Conservation (phyloP, 1,140 invertebrate genomes). For the Rhagoletis zephyria region DNA sequence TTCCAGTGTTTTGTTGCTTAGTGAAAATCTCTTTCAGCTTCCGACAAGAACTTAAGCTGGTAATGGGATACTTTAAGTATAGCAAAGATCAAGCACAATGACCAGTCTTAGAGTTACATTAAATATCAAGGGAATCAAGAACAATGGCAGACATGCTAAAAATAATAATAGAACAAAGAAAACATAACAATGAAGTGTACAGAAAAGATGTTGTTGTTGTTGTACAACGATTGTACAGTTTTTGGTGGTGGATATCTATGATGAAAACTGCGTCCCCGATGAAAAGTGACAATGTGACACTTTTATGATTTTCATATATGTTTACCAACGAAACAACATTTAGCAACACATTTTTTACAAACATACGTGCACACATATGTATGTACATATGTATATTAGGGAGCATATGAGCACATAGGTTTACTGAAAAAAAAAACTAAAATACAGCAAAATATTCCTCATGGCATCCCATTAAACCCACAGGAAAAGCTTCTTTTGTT, state of each 20-base stretch:
- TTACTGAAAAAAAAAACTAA: background rate
- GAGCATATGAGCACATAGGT: too few relatives aligned
- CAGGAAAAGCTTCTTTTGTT: conserved; percentile 15
- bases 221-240: background rate
- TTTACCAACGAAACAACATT: background rate
- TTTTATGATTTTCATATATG: conserved; percentile 10
- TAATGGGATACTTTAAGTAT: background rate
- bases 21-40: background rate
- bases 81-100: background rate
- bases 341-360: too few relatives aligned
- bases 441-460: background rate
- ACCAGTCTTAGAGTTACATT: background rate
- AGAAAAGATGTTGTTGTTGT: background rate
- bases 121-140: background rate
- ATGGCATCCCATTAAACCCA: background rate
- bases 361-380: too few relatives aligned
- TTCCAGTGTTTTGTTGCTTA: background rate
- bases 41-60: background rate
- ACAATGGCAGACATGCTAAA: background rate
- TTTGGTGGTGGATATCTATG: background rate
- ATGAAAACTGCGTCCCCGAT: background rate
- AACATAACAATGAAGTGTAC: background rate
- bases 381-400: too few relatives aligned
- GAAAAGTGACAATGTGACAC: conserved; percentile 10
- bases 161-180: background rate